Evolutionary conservation across 2,113 vertebrate genomes (phyloP).

Genomic region (Gasterosteus nipponicus): DNA sequence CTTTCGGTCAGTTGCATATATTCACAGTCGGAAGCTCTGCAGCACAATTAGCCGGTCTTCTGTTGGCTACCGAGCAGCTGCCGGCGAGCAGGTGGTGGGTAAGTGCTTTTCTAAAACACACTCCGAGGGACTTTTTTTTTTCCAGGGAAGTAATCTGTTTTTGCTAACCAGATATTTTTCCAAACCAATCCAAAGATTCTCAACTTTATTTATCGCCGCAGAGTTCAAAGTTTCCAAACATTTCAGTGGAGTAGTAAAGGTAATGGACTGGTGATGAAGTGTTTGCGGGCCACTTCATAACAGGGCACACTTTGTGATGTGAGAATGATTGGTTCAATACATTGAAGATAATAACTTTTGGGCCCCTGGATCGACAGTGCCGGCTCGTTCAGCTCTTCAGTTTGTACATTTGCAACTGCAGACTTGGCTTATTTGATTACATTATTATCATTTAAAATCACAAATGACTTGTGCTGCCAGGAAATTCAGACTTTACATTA

Average conservation of each 20-base stretch:
- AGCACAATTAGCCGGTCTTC: conserved; percentile 48
- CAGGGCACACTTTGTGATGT: neutral
- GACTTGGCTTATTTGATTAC: neutral
- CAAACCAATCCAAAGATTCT: neutral
- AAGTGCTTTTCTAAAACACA: conserved; percentile 44
- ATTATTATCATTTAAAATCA: neutral
- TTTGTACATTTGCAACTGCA: neutral
- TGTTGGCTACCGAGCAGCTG: conserved; percentile 55
- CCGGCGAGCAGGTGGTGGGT: conserved; percentile 52
- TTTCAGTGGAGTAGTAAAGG: neutral
- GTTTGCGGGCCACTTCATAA: neutral
- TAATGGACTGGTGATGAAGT: neutral
- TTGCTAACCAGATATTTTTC: conserved; percentile 17
- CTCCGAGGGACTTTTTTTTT: conserved; percentile 22
- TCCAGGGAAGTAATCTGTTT: conserved; percentile 27
- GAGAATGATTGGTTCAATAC: neutral
- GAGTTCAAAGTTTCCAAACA: neutral
- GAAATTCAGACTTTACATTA: neutral
- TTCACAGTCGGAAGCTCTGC: conserved; percentile 50
- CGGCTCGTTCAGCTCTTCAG: neutral
- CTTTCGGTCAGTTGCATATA: conserved; percentile 31
- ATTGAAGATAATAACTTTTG: too few species aligned
- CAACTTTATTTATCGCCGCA: conserved; percentile 1
- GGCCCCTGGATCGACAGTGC: neutral
- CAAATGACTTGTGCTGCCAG: neutral